Evolutionary conservation across 2,113 vertebrate species (phyloP).

Genomic region (Pomatostomus ruficeps): DNA sequence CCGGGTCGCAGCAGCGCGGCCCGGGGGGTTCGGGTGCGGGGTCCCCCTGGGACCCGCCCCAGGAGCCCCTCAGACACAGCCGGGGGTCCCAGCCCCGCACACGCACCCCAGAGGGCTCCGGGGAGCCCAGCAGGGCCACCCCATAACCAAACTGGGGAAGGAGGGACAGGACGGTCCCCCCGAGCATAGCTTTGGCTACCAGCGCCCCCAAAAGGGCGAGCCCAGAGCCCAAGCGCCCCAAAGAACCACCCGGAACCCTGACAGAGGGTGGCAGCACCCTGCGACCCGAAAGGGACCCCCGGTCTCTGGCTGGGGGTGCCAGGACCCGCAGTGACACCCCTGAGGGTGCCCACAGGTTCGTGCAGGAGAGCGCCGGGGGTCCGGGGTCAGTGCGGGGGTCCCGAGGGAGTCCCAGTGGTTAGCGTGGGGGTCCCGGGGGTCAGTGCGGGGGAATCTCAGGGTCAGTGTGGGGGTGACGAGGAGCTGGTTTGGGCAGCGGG

Average conservation of each 20-base stretch:
- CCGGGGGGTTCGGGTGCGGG: fast-evolving
- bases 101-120: neutral
- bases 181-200: neutral
- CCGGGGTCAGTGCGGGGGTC: neutral
- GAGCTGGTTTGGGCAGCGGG: neutral
- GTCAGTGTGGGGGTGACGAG: neutral
- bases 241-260: neutral
- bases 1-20: neutral
- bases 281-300: neutral
- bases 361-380: neutral
- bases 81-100: neutral
- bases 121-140: neutral
- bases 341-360: neutral
- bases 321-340: too few species aligned
- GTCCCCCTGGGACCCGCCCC: neutral
- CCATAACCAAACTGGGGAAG: neutral
- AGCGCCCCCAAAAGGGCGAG: neutral
- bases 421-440: too few species aligned
- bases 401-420: neutral
- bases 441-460: too few species aligned
- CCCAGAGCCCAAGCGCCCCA: neutral
- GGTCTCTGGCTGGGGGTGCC: neutral
- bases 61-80: neutral
- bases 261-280: neutral
- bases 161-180: neutral